Evolutionary conservation across 2,888 invertebrate species (phyloP).

Genomic region (Drosophila falleni): DNA sequence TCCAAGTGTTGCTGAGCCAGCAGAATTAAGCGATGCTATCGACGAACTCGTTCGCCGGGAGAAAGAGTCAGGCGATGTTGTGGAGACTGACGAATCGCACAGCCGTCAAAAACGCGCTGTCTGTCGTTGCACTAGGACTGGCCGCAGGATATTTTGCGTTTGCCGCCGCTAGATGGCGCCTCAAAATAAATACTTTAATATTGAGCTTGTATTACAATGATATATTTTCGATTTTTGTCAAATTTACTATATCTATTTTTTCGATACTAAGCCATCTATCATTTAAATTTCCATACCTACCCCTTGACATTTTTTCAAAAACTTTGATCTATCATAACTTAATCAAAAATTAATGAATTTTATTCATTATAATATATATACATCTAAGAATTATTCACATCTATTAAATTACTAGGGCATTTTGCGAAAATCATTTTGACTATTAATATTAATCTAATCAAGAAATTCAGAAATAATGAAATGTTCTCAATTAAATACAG

Average conservation of each 20-base stretch:
- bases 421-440: no score
- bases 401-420: no score
- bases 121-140: constrained; percentile 20
- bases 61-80: not conserved
- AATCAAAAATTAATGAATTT: no score
- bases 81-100: not conserved
- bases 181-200: not conserved
- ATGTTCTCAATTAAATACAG: not conserved
- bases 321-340: no score
- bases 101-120: constrained; percentile 35
- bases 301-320: no score
- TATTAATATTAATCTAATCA: not conserved
- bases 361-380: no score
- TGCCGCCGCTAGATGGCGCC: constrained; percentile 7
- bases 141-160: not conserved
- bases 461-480: not conserved
- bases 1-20: not conserved
- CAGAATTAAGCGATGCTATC: constrained; percentile 8
- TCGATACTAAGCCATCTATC: no score
- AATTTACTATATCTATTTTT: no score
- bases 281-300: no score
- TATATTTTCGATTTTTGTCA: no score
- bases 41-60: constrained; percentile 4
- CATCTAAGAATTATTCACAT: no score
- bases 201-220: not conserved